Conservation (phyloP, 1,140 invertebrate genomes). For the Tetragnatha versicolor region DNA sequence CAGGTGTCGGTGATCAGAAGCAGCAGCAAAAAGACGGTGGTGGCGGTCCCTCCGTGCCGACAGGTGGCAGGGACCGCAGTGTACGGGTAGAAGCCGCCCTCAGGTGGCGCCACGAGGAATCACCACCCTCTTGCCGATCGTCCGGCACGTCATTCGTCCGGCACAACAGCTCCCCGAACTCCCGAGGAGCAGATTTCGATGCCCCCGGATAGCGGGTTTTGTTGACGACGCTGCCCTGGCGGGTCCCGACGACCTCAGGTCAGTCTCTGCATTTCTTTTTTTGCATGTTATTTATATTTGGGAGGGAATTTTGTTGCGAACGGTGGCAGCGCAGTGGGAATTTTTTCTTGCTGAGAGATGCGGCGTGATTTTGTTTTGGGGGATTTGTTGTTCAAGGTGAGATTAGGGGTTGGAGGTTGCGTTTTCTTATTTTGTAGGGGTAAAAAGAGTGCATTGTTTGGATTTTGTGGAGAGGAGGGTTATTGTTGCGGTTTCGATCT, state of each 20-base stretch:
- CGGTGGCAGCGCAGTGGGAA: too few relatives aligned
- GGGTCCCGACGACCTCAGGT: conserved; percentile 45
- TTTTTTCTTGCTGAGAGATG: too few relatives aligned
- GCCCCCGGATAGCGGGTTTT: conserved; percentile 42
- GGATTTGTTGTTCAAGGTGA: background rate
- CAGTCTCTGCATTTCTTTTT: too few relatives aligned
- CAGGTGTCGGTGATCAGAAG: too few relatives aligned
- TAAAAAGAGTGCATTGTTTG: too few relatives aligned
- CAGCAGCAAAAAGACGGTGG: too few relatives aligned
- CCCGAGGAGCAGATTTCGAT: conserved; percentile 18
- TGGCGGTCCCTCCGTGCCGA: background rate
- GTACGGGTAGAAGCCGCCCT: background rate
- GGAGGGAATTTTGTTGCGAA: too few relatives aligned
- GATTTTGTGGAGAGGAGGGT: too few relatives aligned
- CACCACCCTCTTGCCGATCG: background rate
- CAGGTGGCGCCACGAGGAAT: conserved; percentile 16
- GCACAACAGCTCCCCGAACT: conserved; percentile 19
- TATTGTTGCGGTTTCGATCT: too few relatives aligned
- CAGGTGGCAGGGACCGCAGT: conserved; percentile 13
- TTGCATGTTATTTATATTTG: too few relatives aligned
- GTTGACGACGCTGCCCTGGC: conserved; percentile 43
- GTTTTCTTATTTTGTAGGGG: too few relatives aligned
- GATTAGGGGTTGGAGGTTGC: background rate
- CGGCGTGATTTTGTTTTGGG: too few relatives aligned
- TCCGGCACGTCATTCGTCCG: conserved; percentile 27